Percentiles rank a stretch among this genome's conserved stretches.
phyloP scores from a whole-genome alignment of 2,113 vertebrate species.

The Catharus fuscescens region DNA sequence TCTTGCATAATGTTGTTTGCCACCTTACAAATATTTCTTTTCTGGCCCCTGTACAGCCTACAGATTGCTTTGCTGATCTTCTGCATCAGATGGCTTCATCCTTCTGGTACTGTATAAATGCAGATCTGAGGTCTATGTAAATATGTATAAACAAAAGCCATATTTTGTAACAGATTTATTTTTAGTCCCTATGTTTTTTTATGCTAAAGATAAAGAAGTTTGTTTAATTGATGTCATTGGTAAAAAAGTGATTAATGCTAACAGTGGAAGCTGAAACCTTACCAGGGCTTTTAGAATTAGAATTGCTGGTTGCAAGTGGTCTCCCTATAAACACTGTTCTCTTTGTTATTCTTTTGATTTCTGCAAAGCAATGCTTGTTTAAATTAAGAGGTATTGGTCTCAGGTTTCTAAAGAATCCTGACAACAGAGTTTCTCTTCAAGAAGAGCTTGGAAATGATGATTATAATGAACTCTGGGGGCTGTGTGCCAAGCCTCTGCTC shows the following conservation, averaged over 20 bases:
- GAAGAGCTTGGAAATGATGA: neutral
- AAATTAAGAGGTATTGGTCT: neutral
- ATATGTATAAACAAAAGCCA: slow-evolving; percentile 48
- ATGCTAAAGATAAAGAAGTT: neutral
- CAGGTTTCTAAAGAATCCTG: neutral
- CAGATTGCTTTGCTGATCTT: slow-evolving; percentile 54
- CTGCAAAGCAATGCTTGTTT: neutral
- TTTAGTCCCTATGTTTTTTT: slow-evolving; percentile 21
- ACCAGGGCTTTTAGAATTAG: neutral
- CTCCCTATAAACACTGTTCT: neutral
- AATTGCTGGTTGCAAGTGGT: neutral
- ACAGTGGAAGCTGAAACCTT: neutral
- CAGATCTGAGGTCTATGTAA: slow-evolving; percentile 33
- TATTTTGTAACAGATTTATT: slow-evolving; percentile 53
- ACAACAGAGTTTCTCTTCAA: neutral
- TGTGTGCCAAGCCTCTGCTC: neutral
- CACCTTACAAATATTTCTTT: neutral
- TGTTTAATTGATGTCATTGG: neutral
- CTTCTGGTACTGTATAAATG: slow-evolving; percentile 43
- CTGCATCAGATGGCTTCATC: slow-evolving; percentile 49
- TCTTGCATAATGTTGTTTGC: slow-evolving; percentile 30
- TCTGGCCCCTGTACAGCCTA: slow-evolving; percentile 14
- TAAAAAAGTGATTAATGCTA: neutral
- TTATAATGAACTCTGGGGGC: neutral
- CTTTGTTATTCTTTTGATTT: neutral